Base-by-base conservation (phyloP, 2,797 vertebrate species). In the Falco peregrinus region DNA sequence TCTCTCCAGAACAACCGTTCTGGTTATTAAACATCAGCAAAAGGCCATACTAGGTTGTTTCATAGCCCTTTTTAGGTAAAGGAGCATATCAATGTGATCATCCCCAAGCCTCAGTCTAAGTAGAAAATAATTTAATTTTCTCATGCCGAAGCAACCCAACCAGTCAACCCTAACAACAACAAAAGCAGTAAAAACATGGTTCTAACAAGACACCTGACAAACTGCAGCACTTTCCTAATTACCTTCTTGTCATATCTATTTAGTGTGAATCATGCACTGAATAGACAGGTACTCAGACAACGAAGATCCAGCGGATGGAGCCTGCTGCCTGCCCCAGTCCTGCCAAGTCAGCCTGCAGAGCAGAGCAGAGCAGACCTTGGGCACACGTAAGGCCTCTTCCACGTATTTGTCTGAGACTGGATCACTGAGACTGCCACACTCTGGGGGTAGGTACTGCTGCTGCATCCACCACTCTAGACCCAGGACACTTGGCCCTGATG, bases 151-250 rank as follows among this genome's bases (percentile, higher is more conserved):
- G 84, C 10, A 2, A 92, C 94, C 92, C 57, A 84, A 84, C 69
- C 47, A 59, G 87, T 81, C 90, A 80, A 90, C 67, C 61, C 91
- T 75, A 93, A 92, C 81, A 89, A 76, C 90, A 95, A 77, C 79
- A 83, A 85, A 90, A 92, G 71, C 86, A 56, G 51, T 71, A 93
- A 90, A 96, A 87, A 45, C 0, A 1, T 18, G 26, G 75, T 78
- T 93, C 76, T 94, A 95, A 92, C 81, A 45, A 95, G 95, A 96
- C 95, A 95, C 88, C 90, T 96, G 95, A 95, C 88, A 85, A 95
- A 95, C 88, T 94, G 94, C 94, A 93, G 91, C 29, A 64, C 96
- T 93, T 92, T 65, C 60, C 64, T 96, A 87, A 95, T 95, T 84
- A 87, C 74, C 84, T 90, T 91, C 86, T 89, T 96, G 95, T 95